Conservation (phyloP, 2,888 invertebrate genomes). For the Andrena bicolor region DNA sequence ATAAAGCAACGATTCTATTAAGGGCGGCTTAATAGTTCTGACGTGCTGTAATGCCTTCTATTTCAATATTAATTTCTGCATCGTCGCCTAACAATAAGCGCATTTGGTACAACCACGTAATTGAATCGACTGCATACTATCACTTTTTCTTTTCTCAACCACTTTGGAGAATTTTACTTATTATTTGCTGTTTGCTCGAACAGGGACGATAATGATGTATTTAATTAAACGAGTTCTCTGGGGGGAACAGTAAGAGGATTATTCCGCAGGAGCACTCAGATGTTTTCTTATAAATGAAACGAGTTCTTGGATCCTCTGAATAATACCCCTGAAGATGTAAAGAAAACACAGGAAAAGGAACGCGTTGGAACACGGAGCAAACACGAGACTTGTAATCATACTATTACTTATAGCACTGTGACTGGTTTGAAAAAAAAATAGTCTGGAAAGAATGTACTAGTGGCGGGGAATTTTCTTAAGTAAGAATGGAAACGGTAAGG, state of each 20-base stretch:
- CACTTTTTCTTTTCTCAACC: too few relatives aligned
- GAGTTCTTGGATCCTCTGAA: slow-evolving; percentile 9
- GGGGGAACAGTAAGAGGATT: slow-evolving; percentile 14
- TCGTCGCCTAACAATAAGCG: background rate
- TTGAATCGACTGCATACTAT: background rate
- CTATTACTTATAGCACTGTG: background rate
- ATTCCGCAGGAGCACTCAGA: slow-evolving; percentile 7
- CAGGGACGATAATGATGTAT: slow-evolving; percentile 23
- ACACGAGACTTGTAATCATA: background rate
- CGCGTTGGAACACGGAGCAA: background rate
- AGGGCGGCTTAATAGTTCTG: slow-evolving; percentile 1
- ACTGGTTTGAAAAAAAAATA: background rate
- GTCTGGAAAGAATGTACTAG: too few relatives aligned
- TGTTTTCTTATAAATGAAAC: slow-evolving; percentile 26
- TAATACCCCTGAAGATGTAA: slow-evolving; percentile 10
- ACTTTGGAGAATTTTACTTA: background rate
- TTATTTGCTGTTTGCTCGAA: slow-evolving; percentile 8
- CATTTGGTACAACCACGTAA: background rate
- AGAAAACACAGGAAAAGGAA: background rate
- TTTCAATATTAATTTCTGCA: slow-evolving; percentile 29
- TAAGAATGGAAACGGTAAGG: background rate
- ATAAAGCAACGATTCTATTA: slow-evolving; percentile 49
- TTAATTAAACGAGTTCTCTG: slow-evolving; percentile 33
- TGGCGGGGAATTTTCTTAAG: background rate
- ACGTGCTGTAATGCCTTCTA: slow-evolving; percentile 7